Percentiles rank a stretch among this genome's conserved stretches.
Conservation (phyloP, 2,113 vertebrate genomes). For the Smithornis capensis region DNA sequence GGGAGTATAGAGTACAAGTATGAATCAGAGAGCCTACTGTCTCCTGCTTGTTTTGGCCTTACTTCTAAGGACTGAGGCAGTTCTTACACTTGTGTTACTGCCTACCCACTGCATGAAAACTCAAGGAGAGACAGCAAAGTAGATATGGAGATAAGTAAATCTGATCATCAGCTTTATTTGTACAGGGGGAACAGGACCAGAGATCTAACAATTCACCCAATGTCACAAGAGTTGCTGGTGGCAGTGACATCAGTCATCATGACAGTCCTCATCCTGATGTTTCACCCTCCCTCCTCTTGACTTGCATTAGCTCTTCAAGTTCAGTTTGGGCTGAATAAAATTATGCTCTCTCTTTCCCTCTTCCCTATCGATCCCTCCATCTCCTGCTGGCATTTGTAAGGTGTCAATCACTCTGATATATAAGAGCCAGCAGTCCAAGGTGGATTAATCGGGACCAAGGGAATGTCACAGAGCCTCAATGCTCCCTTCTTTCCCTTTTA, state of each 20-base stretch:
- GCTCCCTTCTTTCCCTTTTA: not conserved
- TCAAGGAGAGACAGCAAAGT: not conserved
- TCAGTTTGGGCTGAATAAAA: not conserved
- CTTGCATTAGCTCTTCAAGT: not conserved
- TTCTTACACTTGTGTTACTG: not conserved
- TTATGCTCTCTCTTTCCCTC: not conserved
- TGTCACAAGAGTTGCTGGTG: not conserved
- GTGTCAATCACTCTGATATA: constrained; percentile 59
- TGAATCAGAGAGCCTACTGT: not conserved
- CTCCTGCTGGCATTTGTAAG: not conserved
- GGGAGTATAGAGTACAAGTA: accelerated
- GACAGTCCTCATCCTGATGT: not conserved
- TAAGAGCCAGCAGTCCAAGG: not conserved
- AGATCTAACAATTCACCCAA: not conserved
- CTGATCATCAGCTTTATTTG: not conserved
- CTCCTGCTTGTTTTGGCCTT: not conserved
- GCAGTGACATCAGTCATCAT: not conserved
- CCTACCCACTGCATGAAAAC: not conserved
- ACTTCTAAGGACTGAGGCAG: not conserved
- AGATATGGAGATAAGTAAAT: no score
- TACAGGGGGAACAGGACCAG: not conserved
- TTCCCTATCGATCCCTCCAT: not conserved
- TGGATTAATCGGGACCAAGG: not conserved
- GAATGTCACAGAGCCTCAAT: not conserved
- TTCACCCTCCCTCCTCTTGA: not conserved